Evolutionary conservation across 2,888 invertebrate species (phyloP).

Genomic region (Drosophila tanythrix): DNA sequence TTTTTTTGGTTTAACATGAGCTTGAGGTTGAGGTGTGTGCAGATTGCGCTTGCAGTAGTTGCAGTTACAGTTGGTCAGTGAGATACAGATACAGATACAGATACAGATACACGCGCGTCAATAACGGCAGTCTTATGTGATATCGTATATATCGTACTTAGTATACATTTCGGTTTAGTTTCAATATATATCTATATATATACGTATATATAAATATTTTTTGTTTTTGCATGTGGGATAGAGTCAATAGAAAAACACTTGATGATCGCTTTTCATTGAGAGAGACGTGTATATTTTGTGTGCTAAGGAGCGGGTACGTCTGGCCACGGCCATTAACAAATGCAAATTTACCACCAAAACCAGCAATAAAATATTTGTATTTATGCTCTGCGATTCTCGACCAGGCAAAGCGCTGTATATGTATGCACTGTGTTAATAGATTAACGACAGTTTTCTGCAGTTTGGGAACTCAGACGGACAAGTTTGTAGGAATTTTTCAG

Average conservation of each 20-base stretch:
- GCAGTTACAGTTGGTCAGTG: constrained; percentile 69
- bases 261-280: constrained; percentile 63
- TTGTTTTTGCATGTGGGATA: constrained; percentile 59
- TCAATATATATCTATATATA: constrained; percentile 21
- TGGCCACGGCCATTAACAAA: constrained; percentile 80
- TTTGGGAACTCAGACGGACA: too few relatives aligned
- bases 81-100: constrained; percentile 36
- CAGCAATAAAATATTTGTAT: constrained; percentile 83
- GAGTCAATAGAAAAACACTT: constrained; percentile 55
- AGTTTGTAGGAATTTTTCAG: too few relatives aligned
- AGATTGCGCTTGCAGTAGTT: constrained; percentile 61
- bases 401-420: too few relatives aligned
- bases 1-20: constrained; percentile 31
- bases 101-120: constrained; percentile 52
- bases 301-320: constrained; percentile 75
- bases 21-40: constrained; percentile 66
- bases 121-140: constrained; percentile 61
- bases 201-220: constrained; percentile 20
- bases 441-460: too few relatives aligned
- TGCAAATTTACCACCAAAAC: constrained; percentile 83
- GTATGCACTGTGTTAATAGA: too few relatives aligned
- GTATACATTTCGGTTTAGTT: constrained; percentile 63
- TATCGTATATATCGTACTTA: constrained; percentile 58
- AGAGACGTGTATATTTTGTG: constrained; percentile 59
- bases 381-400: constrained; percentile 63